Evolutionary conservation across 2,888 invertebrate genomes (phyloP), one percentile per base, ranked within the genome.

Genomic region (Heteromurus nitidus): DNA sequence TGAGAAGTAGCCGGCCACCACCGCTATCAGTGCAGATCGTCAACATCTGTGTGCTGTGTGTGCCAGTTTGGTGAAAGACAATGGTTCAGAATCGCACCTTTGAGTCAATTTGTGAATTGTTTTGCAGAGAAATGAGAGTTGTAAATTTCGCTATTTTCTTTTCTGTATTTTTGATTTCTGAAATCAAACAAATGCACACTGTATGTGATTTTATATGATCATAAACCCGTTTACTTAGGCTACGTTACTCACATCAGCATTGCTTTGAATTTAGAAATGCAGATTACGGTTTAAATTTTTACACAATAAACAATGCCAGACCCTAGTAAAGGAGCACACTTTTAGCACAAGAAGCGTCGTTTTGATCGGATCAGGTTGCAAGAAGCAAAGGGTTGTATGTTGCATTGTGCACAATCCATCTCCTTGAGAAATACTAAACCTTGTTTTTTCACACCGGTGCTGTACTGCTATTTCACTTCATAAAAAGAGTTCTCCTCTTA

Each of bases 401-500:
- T n/a, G n/a, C n/a, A n/a, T n/a, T n/a, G n/a, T n/a, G n/a, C n/a
- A n/a, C n/a, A 58, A 47, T 47, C n/a, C 58, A 58, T 58, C 28
- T 18, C 58, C 1, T 50, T 18, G 50, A 22, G 60, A 26, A 70
- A 24, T n/a, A n/a, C 3, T 16, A 36, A 55, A 47, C 11, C 44
- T 20, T 60, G 30, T 42, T 44, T 22, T 68, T 76, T 44, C 50
- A 62, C 77, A 50, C 69, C 64, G 64, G 70, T 70, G 77, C 64
- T 53, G 58, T 64, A 77, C 70, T 31, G 47, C 77, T 64, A 70
- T 64, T 77, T 75, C 67, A 58, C 47, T 77, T 53, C 30, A 28
- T 50, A 26, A 55, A 13, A 64, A 55, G 9, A 31, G 53, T 47
- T 53, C 31, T 42, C 42, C 22, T 30, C 24, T 26, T 47, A 36